Conservation (phyloP, 2,797 vertebrate genomes). For the Ctenopoma kingsleyae region DNA sequence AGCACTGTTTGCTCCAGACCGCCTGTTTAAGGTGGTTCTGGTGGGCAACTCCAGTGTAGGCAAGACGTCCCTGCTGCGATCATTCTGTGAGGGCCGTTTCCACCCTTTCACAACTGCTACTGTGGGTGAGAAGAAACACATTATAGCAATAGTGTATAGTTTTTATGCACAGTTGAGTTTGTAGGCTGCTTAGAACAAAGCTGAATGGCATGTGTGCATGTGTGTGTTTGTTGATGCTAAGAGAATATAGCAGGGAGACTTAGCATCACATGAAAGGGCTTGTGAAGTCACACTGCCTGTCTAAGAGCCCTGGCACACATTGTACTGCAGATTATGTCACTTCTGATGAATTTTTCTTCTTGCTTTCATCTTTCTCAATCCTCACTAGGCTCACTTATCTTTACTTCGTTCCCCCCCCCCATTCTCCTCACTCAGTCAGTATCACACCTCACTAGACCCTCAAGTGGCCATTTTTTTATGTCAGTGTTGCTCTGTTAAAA, state of each 20-base stretch:
- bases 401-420: neutral
- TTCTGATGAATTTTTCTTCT: slow-evolving; percentile 47
- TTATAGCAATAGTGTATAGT: neutral
- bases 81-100: slow-evolving; percentile 91
- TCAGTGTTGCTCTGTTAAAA: neutral
- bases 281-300: slow-evolving; percentile 72
- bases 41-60: slow-evolving; percentile 95
- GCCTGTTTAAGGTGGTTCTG: slow-evolving; percentile 93
- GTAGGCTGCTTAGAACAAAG: neutral
- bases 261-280: slow-evolving; percentile 81
- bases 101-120: slow-evolving; percentile 88
- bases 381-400: slow-evolving; percentile 27
- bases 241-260: slow-evolving; percentile 36
- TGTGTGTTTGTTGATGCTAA: slow-evolving; percentile 25
- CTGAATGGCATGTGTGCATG: slow-evolving; percentile 15
- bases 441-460: neutral
- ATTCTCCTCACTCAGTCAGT: slow-evolving; percentile 2
- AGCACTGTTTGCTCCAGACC: slow-evolving; percentile 80
- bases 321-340: slow-evolving; percentile 78
- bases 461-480: slow-evolving; percentile 39
- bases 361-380: slow-evolving; percentile 63
- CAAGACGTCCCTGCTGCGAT: slow-evolving; percentile 92
- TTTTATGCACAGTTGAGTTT: neutral
- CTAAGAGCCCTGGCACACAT: slow-evolving; percentile 61
- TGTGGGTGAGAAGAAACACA: slow-evolving; percentile 86